Evolutionary conservation across 2,113 vertebrate species (phyloP), one percentile per base, ranked within the genome.

Genomic region (Electrona antarctica): DNA sequence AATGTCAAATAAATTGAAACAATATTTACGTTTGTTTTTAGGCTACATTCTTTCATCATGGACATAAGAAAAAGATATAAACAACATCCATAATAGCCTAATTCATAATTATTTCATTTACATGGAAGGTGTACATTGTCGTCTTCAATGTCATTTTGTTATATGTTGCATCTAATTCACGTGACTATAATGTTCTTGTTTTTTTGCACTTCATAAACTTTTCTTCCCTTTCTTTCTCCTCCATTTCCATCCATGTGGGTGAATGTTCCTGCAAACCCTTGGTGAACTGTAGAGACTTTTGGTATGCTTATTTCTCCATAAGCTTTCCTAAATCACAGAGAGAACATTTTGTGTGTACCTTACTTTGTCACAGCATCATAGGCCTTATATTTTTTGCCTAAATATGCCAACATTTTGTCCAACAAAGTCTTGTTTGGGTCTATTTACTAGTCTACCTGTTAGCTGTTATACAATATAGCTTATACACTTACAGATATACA

Each of bases 281-380:
- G 91, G 89, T 92, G 92, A 95, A 93, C 93, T 95, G 84, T 94
- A 96, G 93, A 95, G 93, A 95, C 90, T 82, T 95, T 96, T 94
- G 92, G 92, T 96, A 94, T 91, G 92, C 92, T 94, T 80, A 92
- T 93, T 92, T 91, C 90, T 94, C 90, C 89, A 92, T 88, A 91
- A 91, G 91, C 86, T 28, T 57, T 91, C 89, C 92, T 89, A 82
- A 94, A 90, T 94, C 90, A 93, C 77, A 92, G 90, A 93, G 54
- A 49, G 76, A 55, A 11, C 46, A 58, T 1, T 13, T 65, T n/a
- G 4, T 28, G 62, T 11, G 8, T 29, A 6, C 47, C 8, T 15
- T 7, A 21, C 50, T 49, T 51, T 14, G 7, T n/a, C 45, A 60
- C 12, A 5, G 21, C 21, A 52, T 8, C 64, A 46, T 10, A 57